Conservation (phyloP, 2,113 vertebrate species). For the Saiga tatarica region DNA sequence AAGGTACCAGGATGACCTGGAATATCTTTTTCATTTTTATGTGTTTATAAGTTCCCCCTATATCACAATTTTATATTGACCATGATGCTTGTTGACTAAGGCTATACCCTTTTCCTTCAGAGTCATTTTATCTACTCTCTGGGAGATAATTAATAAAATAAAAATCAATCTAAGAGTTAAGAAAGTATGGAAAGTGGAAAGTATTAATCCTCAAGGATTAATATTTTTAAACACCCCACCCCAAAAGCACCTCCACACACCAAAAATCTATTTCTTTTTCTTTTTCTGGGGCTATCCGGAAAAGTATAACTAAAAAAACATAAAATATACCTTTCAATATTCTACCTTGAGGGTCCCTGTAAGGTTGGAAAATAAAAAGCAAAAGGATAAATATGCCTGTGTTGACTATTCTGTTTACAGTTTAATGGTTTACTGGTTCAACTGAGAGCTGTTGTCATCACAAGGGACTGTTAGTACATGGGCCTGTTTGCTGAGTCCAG, state of each 20-base stretch:
- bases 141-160: slow-evolving; percentile 1
- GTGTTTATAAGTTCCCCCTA: not conserved
- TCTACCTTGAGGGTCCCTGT: not conserved
- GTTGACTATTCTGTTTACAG: slow-evolving; percentile 39
- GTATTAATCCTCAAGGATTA: not conserved
- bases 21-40: not conserved
- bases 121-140: not conserved
- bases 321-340: slow-evolving; percentile 19
- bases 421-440: slow-evolving; percentile 25
- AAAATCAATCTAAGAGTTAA: not conserved
- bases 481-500: slow-evolving; percentile 28
- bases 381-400: slow-evolving; percentile 3
- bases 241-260: not conserved
- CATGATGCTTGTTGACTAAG: not conserved
- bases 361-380: not conserved
- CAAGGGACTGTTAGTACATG: not conserved
- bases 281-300: not conserved
- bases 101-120: not conserved
- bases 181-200: not conserved
- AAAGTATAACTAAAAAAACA: slow-evolving; percentile 29
- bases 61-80: not conserved
- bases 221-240: not conserved
- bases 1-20: not conserved
- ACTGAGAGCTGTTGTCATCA: not conserved
- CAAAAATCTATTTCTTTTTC: not conserved